phyloP scores from a whole-genome alignment of 2,797 vertebrate genomes.

The Chelon auratus region DNA sequence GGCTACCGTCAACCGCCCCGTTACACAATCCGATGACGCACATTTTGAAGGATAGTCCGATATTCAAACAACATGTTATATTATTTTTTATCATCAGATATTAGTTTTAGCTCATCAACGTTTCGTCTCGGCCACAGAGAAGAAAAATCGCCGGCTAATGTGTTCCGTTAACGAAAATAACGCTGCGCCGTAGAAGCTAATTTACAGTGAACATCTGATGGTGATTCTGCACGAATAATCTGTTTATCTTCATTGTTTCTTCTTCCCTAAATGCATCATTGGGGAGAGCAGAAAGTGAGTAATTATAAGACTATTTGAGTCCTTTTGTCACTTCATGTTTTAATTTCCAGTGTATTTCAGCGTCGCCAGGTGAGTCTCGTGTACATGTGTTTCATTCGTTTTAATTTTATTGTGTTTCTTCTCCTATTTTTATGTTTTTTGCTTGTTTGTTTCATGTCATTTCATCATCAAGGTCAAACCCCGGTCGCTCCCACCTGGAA shows the following conservation, averaged over 20 bases:
- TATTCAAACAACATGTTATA: no score
- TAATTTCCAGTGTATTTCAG: slow-evolving; percentile 32
- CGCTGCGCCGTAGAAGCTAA: slow-evolving; percentile 3
- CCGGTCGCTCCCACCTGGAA: slow-evolving; percentile 38
- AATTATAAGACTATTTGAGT: slow-evolving; percentile 7
- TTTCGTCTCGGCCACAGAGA: no score
- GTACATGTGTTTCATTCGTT: slow-evolving; percentile 28
- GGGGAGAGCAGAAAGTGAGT: slow-evolving; percentile 82
- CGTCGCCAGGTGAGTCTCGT: slow-evolving; percentile 9
- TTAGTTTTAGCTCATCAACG: no score
- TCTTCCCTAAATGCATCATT: slow-evolving; percentile 35
- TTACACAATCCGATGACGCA: no score
- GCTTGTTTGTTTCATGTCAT: slow-evolving; percentile 54
- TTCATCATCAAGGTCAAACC: slow-evolving; percentile 63
- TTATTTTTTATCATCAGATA: no score
- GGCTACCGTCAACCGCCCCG: no score
- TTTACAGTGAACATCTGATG: slow-evolving; percentile 11
- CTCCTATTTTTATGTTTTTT: slow-evolving; percentile 34
- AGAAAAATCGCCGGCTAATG: no score
- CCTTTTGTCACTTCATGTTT: slow-evolving; percentile 45
- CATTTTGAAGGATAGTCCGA: no score
- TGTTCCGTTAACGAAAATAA: slow-evolving; percentile 8
- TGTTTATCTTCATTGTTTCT: slow-evolving; percentile 17
- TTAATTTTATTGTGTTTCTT: slow-evolving; percentile 51
- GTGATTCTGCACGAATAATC: slow-evolving; percentile 21